Conservation (phyloP, 1,140 invertebrate genomes). For the Atopsyche davidsoni region DNA sequence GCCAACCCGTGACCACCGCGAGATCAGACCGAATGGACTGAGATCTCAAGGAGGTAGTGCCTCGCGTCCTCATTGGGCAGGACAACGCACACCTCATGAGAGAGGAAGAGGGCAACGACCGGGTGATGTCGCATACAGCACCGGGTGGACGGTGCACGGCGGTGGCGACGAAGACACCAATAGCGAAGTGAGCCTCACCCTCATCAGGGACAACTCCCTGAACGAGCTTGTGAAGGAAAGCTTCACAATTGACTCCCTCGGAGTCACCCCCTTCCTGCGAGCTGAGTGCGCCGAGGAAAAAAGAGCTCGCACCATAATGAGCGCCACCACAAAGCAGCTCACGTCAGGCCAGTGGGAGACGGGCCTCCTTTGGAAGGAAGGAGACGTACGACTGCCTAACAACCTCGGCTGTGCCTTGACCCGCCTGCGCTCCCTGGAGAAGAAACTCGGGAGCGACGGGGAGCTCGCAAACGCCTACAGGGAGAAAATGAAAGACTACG, state of each 20-base stretch:
- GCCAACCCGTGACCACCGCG: no score
- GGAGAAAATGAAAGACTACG: background rate
- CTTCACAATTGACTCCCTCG: background rate
- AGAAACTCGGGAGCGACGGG: conserved; percentile 3
- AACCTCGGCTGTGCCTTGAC: conserved; percentile 9
- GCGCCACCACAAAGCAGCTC: conserved; percentile 2
- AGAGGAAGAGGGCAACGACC: background rate
- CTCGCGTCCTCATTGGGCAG: background rate
- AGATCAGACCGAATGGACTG: no score
- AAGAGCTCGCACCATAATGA: conserved; percentile 16
- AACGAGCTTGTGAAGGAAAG: background rate
- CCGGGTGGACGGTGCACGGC: conserved; percentile 17
- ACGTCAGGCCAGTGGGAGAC: conserved; percentile 22
- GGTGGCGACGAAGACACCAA: background rate
- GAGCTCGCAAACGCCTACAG: conserved; percentile 2
- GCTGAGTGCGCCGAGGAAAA: background rate
- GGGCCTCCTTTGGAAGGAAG: conserved; percentile 31
- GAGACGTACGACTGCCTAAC: conserved; percentile 17
- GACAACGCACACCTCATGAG: background rate
- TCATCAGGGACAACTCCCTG: background rate
- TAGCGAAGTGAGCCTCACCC: background rate
- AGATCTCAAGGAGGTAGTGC: no score
- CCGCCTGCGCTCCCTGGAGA: conserved; percentile 7
- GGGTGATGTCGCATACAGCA: background rate
- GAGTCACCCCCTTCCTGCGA: background rate